Evolutionary conservation across 1,140 invertebrate genomes (phyloP).

Genomic region (Saccostrea cuccullata): DNA sequence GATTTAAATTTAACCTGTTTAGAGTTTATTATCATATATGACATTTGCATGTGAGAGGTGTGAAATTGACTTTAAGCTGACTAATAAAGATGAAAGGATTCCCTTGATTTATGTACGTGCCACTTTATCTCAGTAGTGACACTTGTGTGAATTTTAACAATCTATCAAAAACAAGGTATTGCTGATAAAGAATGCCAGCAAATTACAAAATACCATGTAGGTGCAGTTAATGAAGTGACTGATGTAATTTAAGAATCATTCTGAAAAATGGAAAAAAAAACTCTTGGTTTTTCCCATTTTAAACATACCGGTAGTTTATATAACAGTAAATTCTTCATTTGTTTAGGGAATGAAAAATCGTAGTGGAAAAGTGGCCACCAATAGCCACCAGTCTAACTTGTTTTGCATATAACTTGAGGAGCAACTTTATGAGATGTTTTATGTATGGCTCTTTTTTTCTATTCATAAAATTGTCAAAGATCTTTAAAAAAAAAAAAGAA

Average conservation of each 20-base stretch:
- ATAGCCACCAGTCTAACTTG: no score
- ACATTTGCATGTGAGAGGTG: background rate
- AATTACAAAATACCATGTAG: conserved; percentile 12
- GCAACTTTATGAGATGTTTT: no score
- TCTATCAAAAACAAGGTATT: conserved; percentile 27
- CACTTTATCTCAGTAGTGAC: conserved; percentile 6
- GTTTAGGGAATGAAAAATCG: background rate
- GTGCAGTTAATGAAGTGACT: background rate
- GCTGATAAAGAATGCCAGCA: background rate
- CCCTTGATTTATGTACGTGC: background rate
- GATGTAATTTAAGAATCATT: no score
- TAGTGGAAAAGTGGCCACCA: background rate
- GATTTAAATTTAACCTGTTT: background rate
- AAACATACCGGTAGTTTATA: no score
- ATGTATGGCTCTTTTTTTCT: no score
- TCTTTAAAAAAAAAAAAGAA: no score
- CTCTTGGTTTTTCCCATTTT: no score
- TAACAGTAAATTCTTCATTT: background rate
- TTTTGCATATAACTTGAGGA: no score
- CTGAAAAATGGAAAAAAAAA: no score
- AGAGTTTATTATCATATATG: background rate
- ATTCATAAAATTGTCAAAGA: no score
- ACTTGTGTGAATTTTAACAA: conserved; percentile 15
- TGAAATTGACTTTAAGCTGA: conserved; percentile 10
- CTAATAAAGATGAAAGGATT: background rate